phyloP scores from a whole-genome alignment of 2,113 vertebrate genomes.

The Limanda limanda region DNA sequence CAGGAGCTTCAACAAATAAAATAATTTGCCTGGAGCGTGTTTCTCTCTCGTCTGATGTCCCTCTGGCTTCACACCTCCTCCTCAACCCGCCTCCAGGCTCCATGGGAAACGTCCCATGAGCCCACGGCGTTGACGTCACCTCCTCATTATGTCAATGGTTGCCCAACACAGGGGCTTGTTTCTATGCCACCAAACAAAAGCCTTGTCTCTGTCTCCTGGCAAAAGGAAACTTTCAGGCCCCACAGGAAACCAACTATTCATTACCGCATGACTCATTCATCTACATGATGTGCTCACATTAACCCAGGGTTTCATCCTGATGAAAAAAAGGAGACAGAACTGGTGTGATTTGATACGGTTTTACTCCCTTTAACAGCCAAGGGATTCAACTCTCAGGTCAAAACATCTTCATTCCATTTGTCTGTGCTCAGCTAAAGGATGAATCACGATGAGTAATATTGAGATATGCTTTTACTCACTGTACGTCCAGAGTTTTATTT shows the following conservation, averaged over 20 bases:
- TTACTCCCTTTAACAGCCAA: not conserved
- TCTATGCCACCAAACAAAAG: conserved; percentile 63
- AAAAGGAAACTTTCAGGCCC: conserved; percentile 41
- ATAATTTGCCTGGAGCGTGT: not conserved
- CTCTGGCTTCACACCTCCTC: conserved; percentile 50
- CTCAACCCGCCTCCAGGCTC: conserved; percentile 43
- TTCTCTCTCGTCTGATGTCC: conserved; percentile 10
- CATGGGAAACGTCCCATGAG: conserved; percentile 58
- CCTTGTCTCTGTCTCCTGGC: conserved; percentile 54
- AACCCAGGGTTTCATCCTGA: not conserved
- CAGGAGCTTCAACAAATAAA: not conserved
- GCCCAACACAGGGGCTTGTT: conserved; percentile 56
- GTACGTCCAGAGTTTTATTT: not conserved
- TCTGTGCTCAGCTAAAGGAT: conserved; percentile 4
- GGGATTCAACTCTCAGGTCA: conserved; percentile 22
- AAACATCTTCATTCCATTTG: not conserved
- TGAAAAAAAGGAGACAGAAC: not conserved
- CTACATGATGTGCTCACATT: conserved; percentile 27
- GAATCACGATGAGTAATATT: conserved; percentile 8
- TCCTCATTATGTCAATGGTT: conserved; percentile 42
- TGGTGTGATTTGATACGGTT: not conserved
- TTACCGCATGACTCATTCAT: conserved; percentile 57
- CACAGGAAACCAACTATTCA: conserved; percentile 47
- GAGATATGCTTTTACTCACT: not conserved
- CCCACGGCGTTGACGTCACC: conserved; percentile 47